phyloP scores from a whole-genome alignment of 2,797 vertebrate genomes.

The Eulemur rubriventer region DNA sequence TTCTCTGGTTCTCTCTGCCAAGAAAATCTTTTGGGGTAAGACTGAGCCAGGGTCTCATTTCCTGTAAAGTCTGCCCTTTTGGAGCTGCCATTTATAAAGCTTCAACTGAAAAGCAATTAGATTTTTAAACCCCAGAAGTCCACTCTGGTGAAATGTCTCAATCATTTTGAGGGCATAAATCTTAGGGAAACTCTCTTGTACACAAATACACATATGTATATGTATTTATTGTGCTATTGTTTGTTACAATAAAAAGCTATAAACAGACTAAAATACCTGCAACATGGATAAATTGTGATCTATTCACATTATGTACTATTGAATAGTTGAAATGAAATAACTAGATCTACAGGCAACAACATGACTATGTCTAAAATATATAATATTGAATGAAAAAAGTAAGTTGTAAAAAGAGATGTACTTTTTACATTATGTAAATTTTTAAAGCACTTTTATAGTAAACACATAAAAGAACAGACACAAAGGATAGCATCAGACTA shows the following conservation, averaged over 20 bases:
- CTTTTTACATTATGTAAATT: not conserved
- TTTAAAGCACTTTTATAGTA: not conserved
- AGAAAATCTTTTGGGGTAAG: not conserved
- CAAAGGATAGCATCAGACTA: not conserved
- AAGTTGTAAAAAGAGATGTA: not conserved
- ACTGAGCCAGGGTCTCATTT: not conserved
- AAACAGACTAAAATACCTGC: not conserved
- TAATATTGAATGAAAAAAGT: not conserved
- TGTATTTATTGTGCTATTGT: not conserved
- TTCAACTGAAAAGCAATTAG: not conserved
- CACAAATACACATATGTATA: not conserved
- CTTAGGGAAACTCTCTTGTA: not conserved
- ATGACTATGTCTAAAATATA: not conserved
- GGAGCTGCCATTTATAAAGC: not conserved
- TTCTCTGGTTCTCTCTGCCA: not conserved
- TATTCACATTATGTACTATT: not conserved
- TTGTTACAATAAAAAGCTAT: constrained; percentile 3
- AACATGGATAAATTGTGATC: not conserved
- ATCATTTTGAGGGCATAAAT: not conserved
- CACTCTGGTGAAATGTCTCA: not conserved
- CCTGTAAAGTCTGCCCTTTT: not conserved
- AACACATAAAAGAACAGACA: not conserved
- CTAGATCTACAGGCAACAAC: not conserved
- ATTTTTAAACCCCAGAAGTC: not conserved
- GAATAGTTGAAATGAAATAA: not conserved